Conservation (phyloP, 2,113 vertebrate genomes). For the Tychaedon coryphoeus region DNA sequence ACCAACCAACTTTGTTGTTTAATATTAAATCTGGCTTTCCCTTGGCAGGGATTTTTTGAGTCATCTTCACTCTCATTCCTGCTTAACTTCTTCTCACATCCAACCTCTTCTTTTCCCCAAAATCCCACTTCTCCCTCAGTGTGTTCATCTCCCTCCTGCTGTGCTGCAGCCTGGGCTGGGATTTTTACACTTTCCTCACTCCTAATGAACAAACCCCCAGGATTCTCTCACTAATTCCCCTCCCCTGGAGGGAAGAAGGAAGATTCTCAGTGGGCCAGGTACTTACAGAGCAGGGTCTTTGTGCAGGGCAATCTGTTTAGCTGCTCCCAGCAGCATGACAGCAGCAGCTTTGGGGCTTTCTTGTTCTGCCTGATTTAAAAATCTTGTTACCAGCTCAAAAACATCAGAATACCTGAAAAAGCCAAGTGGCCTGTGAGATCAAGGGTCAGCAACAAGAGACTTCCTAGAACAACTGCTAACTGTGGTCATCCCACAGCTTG, state of each 20-base stretch:
- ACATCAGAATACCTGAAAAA: constrained; percentile 75
- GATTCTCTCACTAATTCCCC: not conserved
- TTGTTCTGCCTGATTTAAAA: constrained; percentile 73
- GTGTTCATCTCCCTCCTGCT: not conserved
- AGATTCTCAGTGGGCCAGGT: not conserved
- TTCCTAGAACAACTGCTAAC: not conserved
- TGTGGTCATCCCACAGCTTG: not conserved
- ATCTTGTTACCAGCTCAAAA: constrained; percentile 66
- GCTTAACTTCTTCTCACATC: not conserved
- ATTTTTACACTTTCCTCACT: not conserved
- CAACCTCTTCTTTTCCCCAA: not conserved
- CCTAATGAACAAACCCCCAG: not conserved
- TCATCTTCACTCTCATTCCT: not conserved
- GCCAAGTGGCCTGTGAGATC: not conserved
- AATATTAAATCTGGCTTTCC: not conserved
- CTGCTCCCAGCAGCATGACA: constrained; percentile 80
- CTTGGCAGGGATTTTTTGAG: not conserved
- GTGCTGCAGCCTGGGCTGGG: not conserved
- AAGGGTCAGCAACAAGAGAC: not conserved
- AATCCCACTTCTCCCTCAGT: not conserved
- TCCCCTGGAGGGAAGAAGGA: not conserved
- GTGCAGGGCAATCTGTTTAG: constrained; percentile 72
- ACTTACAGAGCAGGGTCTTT: constrained; percentile 63
- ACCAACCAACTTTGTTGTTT: not conserved
- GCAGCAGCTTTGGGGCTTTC: constrained; percentile 72